Base-by-base conservation (phyloP, 1,140 invertebrate genomes). In the Lerema accius region DNA sequence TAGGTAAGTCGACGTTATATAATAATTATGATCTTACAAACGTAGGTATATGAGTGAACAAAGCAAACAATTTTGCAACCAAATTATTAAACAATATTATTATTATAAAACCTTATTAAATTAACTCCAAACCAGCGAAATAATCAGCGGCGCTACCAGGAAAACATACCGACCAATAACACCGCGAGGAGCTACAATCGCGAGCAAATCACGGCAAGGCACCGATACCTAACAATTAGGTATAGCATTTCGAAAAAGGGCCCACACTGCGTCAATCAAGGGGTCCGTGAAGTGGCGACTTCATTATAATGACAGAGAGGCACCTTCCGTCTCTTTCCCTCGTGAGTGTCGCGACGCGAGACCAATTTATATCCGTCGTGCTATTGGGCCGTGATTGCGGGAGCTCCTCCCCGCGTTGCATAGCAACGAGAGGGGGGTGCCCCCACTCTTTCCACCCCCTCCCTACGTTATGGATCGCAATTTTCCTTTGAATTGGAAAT, bases 331-430 rank as follows among this genome's bases (percentile, higher is more conserved):
- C 84, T 71, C 80, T 63, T 61, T 87, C 77, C 32, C 65, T 65
- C 86, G 53, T 68, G 72, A 79, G 69, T 81, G 84, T 87, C 86
- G 80, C 83, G 82, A 76, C 76, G 78, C 69, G 71, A 78, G 84
- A 91, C 83, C 90, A 92, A 92, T 92, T 92, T 92, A 92, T 92
- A 91, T 92, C 91, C 92, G 92, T 91, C 92, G 90, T 89, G 86
- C 90, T 71, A 91, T 91, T 91, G 90, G 88, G 85, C 90, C 84
- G 87, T 90, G 90, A 91, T 91, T 91, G 82, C 82, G 79, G 86
- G 73, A 80, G 76, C 89, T 89, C 90, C 91, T 90, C 91, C 91
- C 92, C 90, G 89, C 86, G 93, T 93, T 91, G 81, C 92, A 90
- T 92, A 90, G 92, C 90, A 86, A 93, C 92, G 86, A 86, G 71